Conservation (phyloP, 2,113 vertebrate species). For the Gila orcuttii region DNA sequence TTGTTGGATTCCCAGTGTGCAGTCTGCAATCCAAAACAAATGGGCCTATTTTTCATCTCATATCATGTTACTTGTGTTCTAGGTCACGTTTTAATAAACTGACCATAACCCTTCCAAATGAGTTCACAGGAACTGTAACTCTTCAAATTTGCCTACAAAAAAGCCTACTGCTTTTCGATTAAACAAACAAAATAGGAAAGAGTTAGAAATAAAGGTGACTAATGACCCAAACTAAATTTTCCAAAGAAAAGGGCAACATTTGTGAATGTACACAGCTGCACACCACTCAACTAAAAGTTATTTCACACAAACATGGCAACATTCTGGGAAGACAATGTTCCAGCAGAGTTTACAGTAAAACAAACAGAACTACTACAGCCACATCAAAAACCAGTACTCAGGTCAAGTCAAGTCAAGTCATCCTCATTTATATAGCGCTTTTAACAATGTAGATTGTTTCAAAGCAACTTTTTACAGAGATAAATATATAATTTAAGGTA, state of each 20-base stretch:
- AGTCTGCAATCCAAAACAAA: constrained; percentile 5
- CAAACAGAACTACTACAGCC: background rate
- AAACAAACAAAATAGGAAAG: background rate
- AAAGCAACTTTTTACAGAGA: too few species aligned
- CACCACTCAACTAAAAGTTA: background rate
- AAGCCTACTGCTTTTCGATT: background rate
- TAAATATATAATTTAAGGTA: too few species aligned
- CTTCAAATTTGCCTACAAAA: background rate
- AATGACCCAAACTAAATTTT: background rate
- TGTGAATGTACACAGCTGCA: background rate
- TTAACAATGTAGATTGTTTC: too few species aligned
- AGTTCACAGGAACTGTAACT: background rate
- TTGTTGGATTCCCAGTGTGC: background rate
- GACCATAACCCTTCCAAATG: background rate
- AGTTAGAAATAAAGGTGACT: background rate
- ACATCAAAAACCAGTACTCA: too few species aligned
- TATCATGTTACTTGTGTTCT: too few species aligned
- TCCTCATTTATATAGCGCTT: too few species aligned
- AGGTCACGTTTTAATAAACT: background rate
- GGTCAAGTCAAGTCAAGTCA: too few species aligned
- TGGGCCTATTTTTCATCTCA: too few species aligned
- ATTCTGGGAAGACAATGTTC: too few species aligned
- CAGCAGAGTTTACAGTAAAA: too few species aligned
- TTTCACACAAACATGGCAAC: constrained; percentile 15
- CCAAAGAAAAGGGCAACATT: background rate